These are phyloP conservation scores for Alfaro cultratus DNA, from an alignment of 2,797 vertebrate species.

Conservation along the genomic window DNA sequence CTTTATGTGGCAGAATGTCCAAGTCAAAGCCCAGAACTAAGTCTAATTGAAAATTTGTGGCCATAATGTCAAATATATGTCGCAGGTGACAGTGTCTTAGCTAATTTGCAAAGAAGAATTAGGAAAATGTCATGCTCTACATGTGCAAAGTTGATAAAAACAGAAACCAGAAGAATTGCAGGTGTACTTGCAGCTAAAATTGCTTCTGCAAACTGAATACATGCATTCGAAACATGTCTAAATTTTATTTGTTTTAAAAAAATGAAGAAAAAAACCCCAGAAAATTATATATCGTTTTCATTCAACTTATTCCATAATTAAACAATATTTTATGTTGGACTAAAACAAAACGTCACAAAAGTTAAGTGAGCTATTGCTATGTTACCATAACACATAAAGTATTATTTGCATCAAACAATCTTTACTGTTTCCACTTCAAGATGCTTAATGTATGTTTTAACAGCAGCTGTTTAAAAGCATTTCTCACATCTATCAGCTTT, in stretches of 20 bases:
- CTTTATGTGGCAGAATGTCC: not conserved
- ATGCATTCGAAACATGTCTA: not conserved
- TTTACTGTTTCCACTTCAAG: conserved; percentile 1
- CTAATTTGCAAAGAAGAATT: not conserved
- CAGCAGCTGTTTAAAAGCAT: not conserved
- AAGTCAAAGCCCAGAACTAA: not conserved
- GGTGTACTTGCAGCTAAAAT: not conserved
- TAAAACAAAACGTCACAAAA: not conserved
- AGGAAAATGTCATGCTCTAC: not conserved
- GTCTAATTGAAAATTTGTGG: not conserved
- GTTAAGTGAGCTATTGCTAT: not conserved
- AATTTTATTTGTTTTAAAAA: not conserved
- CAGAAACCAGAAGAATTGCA: not conserved
- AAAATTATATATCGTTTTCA: not conserved
- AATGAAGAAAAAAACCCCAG: not conserved
- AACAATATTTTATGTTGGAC: not conserved
- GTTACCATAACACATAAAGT: not conserved
- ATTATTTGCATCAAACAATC: not conserved
- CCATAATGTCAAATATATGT: not conserved
- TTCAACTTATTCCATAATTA: not conserved
- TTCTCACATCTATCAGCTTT: not conserved
- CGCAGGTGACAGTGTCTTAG: not conserved
- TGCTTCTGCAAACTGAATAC: not conserved
- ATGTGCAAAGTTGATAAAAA: not conserved
- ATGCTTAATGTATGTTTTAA: conserved; percentile 8